Evolutionary conservation across 2,888 invertebrate species (phyloP).

Genomic region (Lasioglossum calceatum): DNA sequence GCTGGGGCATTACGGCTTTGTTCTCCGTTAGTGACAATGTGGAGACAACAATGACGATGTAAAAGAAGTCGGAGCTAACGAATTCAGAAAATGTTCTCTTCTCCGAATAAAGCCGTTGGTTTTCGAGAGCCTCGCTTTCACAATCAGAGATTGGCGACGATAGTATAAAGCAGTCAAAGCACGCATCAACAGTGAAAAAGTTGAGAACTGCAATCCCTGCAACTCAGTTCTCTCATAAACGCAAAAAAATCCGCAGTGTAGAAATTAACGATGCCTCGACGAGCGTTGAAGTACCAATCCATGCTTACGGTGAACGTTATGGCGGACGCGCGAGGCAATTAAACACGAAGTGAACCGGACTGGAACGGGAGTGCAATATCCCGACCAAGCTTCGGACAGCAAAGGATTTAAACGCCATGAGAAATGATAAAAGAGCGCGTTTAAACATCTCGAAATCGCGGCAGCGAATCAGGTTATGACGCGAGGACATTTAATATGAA

Average conservation of each 20-base stretch:
- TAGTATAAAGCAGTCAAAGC: neutral
- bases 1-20: too few species aligned
- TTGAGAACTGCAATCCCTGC: neutral
- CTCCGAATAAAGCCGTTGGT: too few species aligned
- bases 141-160: too few species aligned
- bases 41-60: too few species aligned
- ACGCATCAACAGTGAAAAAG: too few species aligned
- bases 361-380: neutral
- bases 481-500: slow-evolving; percentile 5
- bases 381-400: neutral
- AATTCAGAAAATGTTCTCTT: too few species aligned
- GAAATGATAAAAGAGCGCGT: neutral
- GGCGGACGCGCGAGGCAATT: neutral
- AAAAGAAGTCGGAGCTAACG: too few species aligned
- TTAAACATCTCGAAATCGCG: neutral
- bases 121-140: too few species aligned
- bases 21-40: too few species aligned
- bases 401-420: neutral
- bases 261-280: neutral
- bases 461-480: neutral
- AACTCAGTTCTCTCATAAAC: neutral
- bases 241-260: neutral
- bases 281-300: neutral
- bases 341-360: neutral
- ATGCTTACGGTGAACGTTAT: neutral